Evolutionary conservation across 2,888 invertebrate species (phyloP), one percentile per base, ranked within the genome.

Genomic region (Hofmannophila pseudospretella): DNA sequence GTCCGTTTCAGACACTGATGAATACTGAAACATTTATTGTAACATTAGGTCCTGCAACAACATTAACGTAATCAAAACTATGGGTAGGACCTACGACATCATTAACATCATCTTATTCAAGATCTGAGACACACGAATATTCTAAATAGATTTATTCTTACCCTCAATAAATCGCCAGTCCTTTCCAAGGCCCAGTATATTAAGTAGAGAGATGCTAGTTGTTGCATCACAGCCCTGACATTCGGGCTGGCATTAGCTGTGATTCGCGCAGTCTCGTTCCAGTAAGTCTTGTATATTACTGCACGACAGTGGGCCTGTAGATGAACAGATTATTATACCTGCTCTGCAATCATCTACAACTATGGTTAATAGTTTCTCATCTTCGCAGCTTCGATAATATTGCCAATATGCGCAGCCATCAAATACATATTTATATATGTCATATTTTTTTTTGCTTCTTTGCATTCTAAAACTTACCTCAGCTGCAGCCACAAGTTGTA

Each of bases 281-380:
- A 85, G 53, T 92, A 96, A 1, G 89, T 91, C 39, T 90, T 87
- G n/a, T 94, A 91, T 28, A 96, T 80, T 57, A 95, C 94, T 9
- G 92, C 90, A 38, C 96, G 90, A 52, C 94, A 94, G 65, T 97
- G 96, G 0, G 95, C 91, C 91, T 94, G 85, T 1, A n/a, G n/a
- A n/a, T n/a, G 90, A 88, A 36, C 44, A 45, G 31, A 39, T 4
- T 10, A 29, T n/a, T 9, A n/a, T n/a, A 9, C 25, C n/a, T n/a
- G 5, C 20, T 5, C 2, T 20, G 20, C 8, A 7, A 5, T 20
- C 19, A 4, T 5, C 5, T 19, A 7, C 2, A 20, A 20, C n/a
- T n/a, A n/a, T 20, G 1, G 8, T 7, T 20, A 20, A 5, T 20
- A 19, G 19, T 4, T 19, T 19, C 3, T 3, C 5, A 19, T 3